A percentile compares a stretch with the other conserved stretches of the same genome.
Evolutionary conservation across 2,113 vertebrate genomes (phyloP).

Genomic region (Corythaixoides concolor): DNA sequence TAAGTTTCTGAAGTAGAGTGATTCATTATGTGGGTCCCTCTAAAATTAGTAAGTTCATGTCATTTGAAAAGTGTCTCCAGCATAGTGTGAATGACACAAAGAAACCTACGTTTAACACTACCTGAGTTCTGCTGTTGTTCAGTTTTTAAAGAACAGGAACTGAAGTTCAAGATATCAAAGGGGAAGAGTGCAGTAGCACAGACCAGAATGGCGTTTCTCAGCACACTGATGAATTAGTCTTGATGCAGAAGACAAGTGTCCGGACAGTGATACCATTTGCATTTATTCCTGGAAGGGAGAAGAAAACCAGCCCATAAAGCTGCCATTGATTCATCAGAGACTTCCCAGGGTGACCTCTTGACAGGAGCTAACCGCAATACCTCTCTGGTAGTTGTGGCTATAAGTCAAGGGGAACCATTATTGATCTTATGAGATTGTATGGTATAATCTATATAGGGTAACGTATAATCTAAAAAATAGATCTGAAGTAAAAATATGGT

Average conservation of each 20-base stretch:
- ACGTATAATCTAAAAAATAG: not conserved
- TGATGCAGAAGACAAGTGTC: not conserved
- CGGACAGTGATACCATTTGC: not conserved
- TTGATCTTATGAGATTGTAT: not conserved
- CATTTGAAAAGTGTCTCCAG: not conserved
- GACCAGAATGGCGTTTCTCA: not conserved
- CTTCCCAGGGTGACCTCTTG: not conserved
- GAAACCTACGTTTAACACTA: not conserved
- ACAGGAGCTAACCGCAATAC: not conserved
- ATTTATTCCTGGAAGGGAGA: conserved; percentile 7
- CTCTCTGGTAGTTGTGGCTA: not conserved
- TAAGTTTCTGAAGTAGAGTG: not conserved
- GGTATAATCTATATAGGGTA: not conserved
- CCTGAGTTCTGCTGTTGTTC: not conserved
- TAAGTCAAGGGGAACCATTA: not conserved
- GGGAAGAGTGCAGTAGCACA: not conserved
- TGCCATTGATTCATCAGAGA: conserved; percentile 10
- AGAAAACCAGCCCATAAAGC: not conserved
- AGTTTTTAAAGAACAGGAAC: not conserved
- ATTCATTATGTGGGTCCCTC: not conserved
- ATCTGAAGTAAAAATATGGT: not conserved
- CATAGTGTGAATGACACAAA: not conserved
- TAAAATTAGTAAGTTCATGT: not conserved
- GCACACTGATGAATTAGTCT: not conserved
- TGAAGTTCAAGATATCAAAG: not conserved